phyloP scores from a whole-genome alignment of 2,888 invertebrate genomes.

The Dugesia japonica region DNA sequence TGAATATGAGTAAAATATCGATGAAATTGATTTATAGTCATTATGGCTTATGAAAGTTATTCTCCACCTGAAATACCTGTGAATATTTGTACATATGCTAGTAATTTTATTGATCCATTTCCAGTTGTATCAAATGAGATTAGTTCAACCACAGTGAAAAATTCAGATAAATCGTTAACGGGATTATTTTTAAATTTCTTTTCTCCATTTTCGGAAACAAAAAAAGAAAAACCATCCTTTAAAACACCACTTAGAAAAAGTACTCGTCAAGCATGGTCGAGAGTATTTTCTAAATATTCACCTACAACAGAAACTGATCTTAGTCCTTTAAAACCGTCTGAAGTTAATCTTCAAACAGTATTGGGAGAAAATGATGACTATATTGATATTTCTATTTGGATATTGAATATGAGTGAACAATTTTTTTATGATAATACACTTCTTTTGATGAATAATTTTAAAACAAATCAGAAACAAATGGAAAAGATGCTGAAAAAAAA shows the following conservation, averaged over 20 bases:
- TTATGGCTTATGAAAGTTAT: too few relatives aligned
- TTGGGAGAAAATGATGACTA: not conserved
- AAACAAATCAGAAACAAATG: not conserved
- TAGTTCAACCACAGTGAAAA: too few relatives aligned
- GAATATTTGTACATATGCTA: too few relatives aligned
- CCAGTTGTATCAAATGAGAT: too few relatives aligned
- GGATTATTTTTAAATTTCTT: too few relatives aligned
- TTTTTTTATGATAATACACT: slow-evolving; percentile 6
- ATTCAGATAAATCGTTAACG: too few relatives aligned
- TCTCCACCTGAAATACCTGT: too few relatives aligned
- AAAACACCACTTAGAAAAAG: not conserved
- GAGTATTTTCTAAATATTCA: not conserved
- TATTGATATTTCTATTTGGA: not conserved
- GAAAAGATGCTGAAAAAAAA: not conserved
- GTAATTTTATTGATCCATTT: too few relatives aligned
- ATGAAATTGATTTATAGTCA: too few relatives aligned
- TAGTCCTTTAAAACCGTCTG: not conserved
- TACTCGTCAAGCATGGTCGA: not conserved
- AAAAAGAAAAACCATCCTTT: too few relatives aligned
- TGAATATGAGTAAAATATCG: too few relatives aligned
- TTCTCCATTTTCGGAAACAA: too few relatives aligned
- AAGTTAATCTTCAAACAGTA: not conserved
- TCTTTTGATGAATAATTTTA: not conserved
- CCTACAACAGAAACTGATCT: not conserved
- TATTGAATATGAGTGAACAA: not conserved